Evolutionary conservation across 2,888 invertebrate genomes (phyloP), one percentile per base, ranked within the genome.

Genomic region (Acanthosoma haemorrhoidale): DNA sequence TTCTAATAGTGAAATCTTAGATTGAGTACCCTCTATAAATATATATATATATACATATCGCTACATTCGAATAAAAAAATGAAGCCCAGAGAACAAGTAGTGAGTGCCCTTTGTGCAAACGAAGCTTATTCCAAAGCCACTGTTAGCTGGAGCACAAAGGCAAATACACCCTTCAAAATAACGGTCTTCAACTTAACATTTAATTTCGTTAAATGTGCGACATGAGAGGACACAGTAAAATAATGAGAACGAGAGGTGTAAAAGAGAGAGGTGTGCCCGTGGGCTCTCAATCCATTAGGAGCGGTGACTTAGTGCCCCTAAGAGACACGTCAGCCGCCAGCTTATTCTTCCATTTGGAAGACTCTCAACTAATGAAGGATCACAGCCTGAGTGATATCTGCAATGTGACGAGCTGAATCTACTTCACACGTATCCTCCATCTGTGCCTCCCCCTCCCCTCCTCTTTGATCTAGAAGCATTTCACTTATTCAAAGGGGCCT

Each of bases 151-250:
- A n/a, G n/a, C n/a, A n/a, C n/a, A n/a, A n/a, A n/a, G 41, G 36
- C 8, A 11, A 16, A 61, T 36, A 34, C 21, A 34, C 32, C 61
- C 32, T n/a, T 13, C 13, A 36, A 16, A 60, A 60, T 60, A 60
- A 60, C 32, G 15, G 13, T n/a, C 61, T 21, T 21, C 21, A 61
- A 36, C 61, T 61, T 61, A 61, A 61, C 61, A 61, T 61, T 61
- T 61, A 61, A 61, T 61, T 61, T 61, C 9, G 16, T 16, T 61
- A 61, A 61, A 61, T 61, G 61, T 61, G 61, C 11, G 61, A 61
- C 16, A 36, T 16, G 21, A 9, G 61, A 34, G 34, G 61, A 15
- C 16, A 13, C 31, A 59, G 16, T 34, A 59, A 32, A 34, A 59
- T 16, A 34, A 59, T 59, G 59, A 31, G 36, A 11, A 6, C 13